phyloP scores from a whole-genome alignment of 1,140 invertebrate species.

The Meloidogyne chitwoodi region DNA sequence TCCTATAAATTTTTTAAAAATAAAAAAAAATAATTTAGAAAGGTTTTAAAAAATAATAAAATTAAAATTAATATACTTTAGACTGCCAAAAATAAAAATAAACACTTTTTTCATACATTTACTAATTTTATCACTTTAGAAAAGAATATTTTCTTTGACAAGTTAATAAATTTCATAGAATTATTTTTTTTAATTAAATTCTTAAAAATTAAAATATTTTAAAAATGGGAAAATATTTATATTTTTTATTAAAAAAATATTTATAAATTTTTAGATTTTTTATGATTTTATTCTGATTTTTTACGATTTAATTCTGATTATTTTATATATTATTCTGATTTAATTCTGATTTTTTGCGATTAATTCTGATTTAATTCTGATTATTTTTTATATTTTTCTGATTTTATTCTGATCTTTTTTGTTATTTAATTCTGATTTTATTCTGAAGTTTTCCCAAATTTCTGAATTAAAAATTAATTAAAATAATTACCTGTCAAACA shows the following conservation, averaged over 20 bases:
- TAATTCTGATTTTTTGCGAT: no score
- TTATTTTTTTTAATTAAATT: not conserved
- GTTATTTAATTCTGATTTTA: no score
- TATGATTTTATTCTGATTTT: no score
- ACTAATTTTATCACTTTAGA: not conserved
- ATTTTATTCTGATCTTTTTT: no score
- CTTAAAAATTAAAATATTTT: not conserved
- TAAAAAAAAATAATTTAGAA: not conserved
- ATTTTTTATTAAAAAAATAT: no score
- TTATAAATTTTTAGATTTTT: no score
- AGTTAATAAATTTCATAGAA: not conserved
- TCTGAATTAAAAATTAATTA: no score
- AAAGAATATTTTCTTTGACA: constrained; percentile 1
- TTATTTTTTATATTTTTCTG: no score
- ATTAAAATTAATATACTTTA: not conserved
- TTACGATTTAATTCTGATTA: no score
- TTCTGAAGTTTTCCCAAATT: no score
- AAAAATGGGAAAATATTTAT: not conserved
- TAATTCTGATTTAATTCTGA: no score
- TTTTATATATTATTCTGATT: no score
- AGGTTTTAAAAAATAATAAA: not conserved
- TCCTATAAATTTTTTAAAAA: constrained; percentile 10
- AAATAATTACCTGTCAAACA: constrained; percentile 22
- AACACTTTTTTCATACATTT: not conserved
- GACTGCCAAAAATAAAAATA: not conserved